Evolutionary conservation across 2,797 vertebrate species (phyloP), one percentile per base, ranked within the genome.

Genomic region (Monodelphis domestica): DNA sequence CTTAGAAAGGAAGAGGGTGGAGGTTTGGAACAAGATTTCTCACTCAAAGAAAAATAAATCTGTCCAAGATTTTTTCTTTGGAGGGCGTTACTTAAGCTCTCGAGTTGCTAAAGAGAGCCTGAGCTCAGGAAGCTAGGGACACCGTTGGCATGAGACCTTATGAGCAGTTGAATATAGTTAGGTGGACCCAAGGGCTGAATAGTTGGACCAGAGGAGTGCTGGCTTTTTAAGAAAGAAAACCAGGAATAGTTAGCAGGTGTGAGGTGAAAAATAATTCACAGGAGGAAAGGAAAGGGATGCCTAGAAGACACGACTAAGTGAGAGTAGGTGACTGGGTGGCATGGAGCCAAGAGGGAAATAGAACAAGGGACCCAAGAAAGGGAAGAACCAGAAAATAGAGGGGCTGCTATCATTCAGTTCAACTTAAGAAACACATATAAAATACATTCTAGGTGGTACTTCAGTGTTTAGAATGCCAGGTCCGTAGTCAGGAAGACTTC

Each of bases 41-140:
- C 56, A 93, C 57, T 38, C 11, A 94, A 94, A 87, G 84, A 54
- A 87, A 91, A 93, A 91, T 90, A 89, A 88, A 52, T 91, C 50
- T 21, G 38, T 78, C 70, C 70, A 26, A 84, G 38, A 84, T 84
- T 84, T 45, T 84, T 84, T 45, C 70, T 84, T 10, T 0, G 38
- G 89, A 87, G 24, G 51, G 33, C 90, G 88, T 91, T 55, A 91
- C 21, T 88, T 1, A 57, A 90, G 50, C 89, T 91, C 3, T 94
- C 45, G 93, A 91, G 30, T 56, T 15, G 2, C 3, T 92, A 87
- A 93, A 30, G 12, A 91, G 4, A 91, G 51, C 52, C 38, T 21
- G 89, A 91, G 89, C 30, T 15, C 87, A 93, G 91, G 17, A 89
- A 7, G 21, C 38, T 84, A 3, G 11, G 93, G 12, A 1, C 4